phyloP scores from a whole-genome alignment of 2,113 vertebrate species.

The Hemicordylus capensis region DNA sequence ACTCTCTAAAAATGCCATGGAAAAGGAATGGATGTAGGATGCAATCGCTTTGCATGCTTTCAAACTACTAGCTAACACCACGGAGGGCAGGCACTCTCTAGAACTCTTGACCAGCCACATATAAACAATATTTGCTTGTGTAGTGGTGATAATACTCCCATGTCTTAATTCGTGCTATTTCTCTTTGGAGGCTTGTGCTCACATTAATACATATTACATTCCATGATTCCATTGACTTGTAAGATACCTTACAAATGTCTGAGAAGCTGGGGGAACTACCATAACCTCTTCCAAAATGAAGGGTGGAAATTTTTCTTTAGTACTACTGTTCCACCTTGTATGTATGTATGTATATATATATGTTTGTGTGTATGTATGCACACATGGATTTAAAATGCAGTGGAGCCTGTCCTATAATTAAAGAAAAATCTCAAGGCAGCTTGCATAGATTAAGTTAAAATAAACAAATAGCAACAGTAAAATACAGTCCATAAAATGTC shows the following conservation, averaged over 20 bases:
- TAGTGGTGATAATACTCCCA: not conserved
- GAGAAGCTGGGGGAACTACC: not conserved
- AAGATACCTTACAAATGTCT: not conserved
- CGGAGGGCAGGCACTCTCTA: not conserved
- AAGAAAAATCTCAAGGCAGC: too few species aligned
- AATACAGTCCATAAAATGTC: too few species aligned
- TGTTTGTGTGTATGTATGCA: too few species aligned
- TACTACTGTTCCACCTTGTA: too few species aligned
- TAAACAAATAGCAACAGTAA: too few species aligned
- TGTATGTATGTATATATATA: too few species aligned
- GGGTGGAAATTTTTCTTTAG: too few species aligned
- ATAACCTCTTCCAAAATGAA: too few species aligned
- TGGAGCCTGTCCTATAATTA: too few species aligned
- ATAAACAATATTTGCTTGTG: not conserved
- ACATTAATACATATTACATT: not conserved
- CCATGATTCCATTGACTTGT: not conserved
- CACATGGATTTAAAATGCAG: too few species aligned
- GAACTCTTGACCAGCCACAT: not conserved
- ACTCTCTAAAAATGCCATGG: rapidly evolving
- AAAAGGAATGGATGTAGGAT: rapidly evolving
- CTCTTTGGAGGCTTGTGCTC: not conserved
- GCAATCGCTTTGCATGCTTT: not conserved
- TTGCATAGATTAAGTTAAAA: too few species aligned
- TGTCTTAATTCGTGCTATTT: not conserved
- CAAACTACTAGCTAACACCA: not conserved